Conservation (phyloP, 2,113 vertebrate genomes). For the Anolis sagrei region DNA sequence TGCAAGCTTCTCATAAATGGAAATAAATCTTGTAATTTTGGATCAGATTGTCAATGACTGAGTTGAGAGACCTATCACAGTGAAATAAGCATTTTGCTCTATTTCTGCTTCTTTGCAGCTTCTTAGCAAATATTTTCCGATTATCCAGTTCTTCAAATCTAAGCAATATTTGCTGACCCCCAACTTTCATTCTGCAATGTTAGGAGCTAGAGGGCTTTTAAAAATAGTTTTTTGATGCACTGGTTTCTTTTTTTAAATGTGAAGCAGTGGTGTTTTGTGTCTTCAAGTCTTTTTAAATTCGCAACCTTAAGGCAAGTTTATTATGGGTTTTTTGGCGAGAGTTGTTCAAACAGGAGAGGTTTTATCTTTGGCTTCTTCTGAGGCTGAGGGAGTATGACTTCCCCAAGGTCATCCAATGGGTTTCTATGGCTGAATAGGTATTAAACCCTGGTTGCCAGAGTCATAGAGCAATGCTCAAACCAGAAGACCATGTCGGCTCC, state of each 20-base stretch:
- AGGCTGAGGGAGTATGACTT: too few species aligned
- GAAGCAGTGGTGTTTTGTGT: background rate
- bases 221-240: background rate
- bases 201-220: background rate
- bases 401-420: too few species aligned
- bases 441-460: too few species aligned
- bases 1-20: constrained; percentile 30
- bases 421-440: too few species aligned
- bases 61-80: background rate
- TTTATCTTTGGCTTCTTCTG: too few species aligned
- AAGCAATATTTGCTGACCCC: constrained; percentile 19
- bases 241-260: constrained; percentile 27
- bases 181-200: constrained; percentile 1
- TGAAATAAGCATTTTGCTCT: constrained; percentile 9
- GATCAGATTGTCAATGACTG: background rate
- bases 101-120: constrained; percentile 1
- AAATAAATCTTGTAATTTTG: background rate
- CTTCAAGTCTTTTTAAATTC: too few species aligned
- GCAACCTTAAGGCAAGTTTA: too few species aligned
- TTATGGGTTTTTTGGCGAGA: too few species aligned
- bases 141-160: background rate
- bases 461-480: too few species aligned
- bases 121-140: background rate
- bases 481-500: too few species aligned
- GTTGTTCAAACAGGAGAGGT: too few species aligned